Percentiles rank a stretch among this genome's conserved stretches.
Evolutionary conservation across 2,113 vertebrate genomes (phyloP).

Genomic region (Bolborhynchus lineola): DNA sequence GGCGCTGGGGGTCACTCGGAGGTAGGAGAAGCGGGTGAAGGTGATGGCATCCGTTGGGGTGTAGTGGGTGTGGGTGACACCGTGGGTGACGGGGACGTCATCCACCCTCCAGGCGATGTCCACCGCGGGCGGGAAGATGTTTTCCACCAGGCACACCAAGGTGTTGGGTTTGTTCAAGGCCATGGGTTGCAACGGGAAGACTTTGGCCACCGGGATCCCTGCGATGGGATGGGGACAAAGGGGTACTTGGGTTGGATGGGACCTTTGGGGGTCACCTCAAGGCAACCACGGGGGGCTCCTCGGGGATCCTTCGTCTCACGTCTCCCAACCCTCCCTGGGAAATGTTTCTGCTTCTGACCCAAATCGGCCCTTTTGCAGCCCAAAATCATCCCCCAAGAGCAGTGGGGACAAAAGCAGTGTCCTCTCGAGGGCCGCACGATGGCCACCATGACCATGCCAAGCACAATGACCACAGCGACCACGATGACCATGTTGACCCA

Average conservation of each 20-base stretch:
- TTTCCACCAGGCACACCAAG: neutral
- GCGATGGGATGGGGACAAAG: neutral
- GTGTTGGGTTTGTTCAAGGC: neutral
- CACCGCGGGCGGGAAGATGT: neutral
- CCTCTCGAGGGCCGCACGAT: accelerated
- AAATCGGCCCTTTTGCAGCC: neutral
- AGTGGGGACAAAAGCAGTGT: neutral
- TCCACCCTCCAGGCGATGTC: neutral
- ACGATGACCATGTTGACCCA: no score
- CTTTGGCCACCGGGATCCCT: neutral
- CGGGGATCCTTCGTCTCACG: no score
- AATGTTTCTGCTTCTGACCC: neutral
- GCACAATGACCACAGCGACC: no score
- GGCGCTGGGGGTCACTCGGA: neutral
- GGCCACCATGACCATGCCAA: neutral
- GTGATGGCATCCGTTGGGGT: neutral
- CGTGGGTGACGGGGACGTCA: neutral
- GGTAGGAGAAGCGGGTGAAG: neutral
- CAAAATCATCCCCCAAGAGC: neutral
- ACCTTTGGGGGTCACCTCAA: neutral
- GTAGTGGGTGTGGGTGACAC: neutral
- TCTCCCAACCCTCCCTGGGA: neutral
- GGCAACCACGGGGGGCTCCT: no score
- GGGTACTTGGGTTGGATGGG: neutral
- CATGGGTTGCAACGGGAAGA: neutral